Base-by-base conservation (phyloP, 2,113 vertebrate genomes). In the Lanius collurio region DNA sequence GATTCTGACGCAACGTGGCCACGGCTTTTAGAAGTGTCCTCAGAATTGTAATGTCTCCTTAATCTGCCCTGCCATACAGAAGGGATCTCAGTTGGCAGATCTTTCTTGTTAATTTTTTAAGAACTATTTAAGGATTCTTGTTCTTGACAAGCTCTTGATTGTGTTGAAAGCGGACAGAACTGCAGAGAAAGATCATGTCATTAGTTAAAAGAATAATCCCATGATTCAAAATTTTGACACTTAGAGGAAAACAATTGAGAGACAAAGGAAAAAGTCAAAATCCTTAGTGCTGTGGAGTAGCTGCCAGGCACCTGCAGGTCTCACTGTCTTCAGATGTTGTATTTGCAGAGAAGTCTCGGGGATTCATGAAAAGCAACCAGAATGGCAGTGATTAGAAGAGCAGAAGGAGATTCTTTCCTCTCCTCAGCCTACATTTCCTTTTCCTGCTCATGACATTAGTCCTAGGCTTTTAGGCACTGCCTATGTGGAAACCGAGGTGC, bases 181-280 rank as follows among this genome's bases (percentile, higher is more conserved):
- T 75, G 19, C 1, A 3, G 41, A 78, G 68, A 77, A 83, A 67
- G 53, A 69, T 76, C 7, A 6, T 62, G 42, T 87, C 28, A 55
- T 41, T 49, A 24, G 39, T 52, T 86, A 37, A 87, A 88, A 75
- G 41, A 86, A 62, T 50, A 76, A 65, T 77, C 47, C 15, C n/a
- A 60, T 49, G 26, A 53, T 86, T 87, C 41, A 76, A 52, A 23
- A 42, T 83, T 94, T 83, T 52, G 70, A 74, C 27, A 73, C 49
- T 68, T 95, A 81, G 93, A 96, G 95, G 71, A 94, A 85, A 96
- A 96, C 63, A 91, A 94, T 70, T 86, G 63, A 30, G 49, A 93
- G 93, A 56, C 9, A 76, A 84, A 94, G 19, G 47, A 52, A 89
- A 78, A 75, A 64, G 15, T 57, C 63, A 55, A 69, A 90, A 70